Evolutionary conservation across 2,113 vertebrate genomes (phyloP).

Genomic region (Plectropomus leopardus): DNA sequence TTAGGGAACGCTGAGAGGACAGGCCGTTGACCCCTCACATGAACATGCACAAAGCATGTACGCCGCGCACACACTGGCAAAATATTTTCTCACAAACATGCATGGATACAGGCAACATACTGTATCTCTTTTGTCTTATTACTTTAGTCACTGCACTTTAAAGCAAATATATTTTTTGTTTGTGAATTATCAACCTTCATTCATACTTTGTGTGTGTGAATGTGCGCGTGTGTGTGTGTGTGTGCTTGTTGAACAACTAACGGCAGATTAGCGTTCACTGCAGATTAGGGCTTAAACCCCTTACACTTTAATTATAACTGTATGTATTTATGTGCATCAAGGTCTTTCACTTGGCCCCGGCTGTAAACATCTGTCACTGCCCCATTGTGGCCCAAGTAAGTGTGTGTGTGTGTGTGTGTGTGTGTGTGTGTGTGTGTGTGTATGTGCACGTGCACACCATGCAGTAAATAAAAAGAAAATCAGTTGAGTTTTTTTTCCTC

Average conservation of each 20-base stretch:
- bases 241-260: constrained; percentile 75
- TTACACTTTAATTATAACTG: constrained; percentile 97
- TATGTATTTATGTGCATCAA: constrained; percentile 77
- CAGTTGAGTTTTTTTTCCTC: too few species aligned
- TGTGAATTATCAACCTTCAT: neutral
- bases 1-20: constrained; percentile 91
- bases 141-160: neutral
- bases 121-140: neutral
- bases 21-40: constrained; percentile 88
- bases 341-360: constrained; percentile 85
- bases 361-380: constrained; percentile 70
- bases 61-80: constrained; percentile 20
- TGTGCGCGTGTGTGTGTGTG: constrained; percentile 8
- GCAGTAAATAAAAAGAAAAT: neutral
- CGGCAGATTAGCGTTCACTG: constrained; percentile 90
- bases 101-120: neutral
- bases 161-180: too few species aligned
- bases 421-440: neutral
- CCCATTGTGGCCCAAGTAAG: neutral
- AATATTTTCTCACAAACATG: constrained; percentile 14
- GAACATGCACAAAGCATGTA: constrained; percentile 77
- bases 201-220: constrained; percentile 12
- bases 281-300: constrained; percentile 94
- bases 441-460: neutral
- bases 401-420: neutral